These are phyloP conservation scores for Cantharis rustica DNA, from an alignment of 2,888 invertebrate species.

Conservation along the genomic window DNA sequence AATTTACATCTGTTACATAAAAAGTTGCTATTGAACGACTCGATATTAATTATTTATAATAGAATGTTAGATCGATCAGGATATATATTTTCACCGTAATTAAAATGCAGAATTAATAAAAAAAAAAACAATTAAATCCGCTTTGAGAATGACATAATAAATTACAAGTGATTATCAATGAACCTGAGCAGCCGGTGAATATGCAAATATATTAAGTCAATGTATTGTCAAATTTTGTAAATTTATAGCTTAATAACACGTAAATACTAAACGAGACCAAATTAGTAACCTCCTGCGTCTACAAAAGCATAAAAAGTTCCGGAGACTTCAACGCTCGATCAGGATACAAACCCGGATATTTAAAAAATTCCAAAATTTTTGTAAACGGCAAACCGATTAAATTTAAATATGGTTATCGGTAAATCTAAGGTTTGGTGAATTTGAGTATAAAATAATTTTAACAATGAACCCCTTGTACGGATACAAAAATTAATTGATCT, in stretches of 20 bases:
- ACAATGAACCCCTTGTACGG: slow-evolving; percentile 12
- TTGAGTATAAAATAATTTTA: neutral
- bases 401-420: neutral
- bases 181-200: neutral
- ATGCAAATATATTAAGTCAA: neutral
- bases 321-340: neutral
- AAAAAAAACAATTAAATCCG: neutral
- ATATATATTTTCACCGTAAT: neutral
- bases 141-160: neutral
- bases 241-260: neutral
- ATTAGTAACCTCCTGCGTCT: neutral
- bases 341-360: neutral
- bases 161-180: neutral
- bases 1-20: neutral
- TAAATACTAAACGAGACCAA: neutral
- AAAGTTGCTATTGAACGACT: neutral
- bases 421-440: neutral
- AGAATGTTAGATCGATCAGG: neutral
- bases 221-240: neutral
- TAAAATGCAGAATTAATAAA: neutral
- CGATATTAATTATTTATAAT: neutral
- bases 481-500: neutral
- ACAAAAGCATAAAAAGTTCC: too few species aligned
- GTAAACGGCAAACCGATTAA: neutral
- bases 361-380: neutral